These are phyloP conservation scores for Anastrepha ludens DNA, from an alignment of 1,140 invertebrate species.

Conservation along the genomic window DNA sequence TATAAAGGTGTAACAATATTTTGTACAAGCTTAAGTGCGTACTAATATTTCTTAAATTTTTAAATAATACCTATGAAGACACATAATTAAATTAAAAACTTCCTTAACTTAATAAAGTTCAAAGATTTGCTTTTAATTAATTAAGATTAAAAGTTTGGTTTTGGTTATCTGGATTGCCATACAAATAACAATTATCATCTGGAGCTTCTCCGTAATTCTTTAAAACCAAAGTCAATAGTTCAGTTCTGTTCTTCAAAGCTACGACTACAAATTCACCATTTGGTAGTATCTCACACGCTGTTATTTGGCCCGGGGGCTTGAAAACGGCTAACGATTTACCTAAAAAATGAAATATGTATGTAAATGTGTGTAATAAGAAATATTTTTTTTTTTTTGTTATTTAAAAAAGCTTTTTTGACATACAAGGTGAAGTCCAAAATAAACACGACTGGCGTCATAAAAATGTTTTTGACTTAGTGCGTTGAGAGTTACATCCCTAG, in stretches of 20 bases:
- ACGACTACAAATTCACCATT: slow-evolving; percentile 84
- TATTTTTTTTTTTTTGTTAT: too few species aligned
- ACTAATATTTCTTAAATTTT: slow-evolving; percentile 17
- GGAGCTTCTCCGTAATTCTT: slow-evolving; percentile 74
- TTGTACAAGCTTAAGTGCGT: slow-evolving; percentile 50
- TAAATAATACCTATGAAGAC: slow-evolving; percentile 32
- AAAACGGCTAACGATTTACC: slow-evolving; percentile 83
- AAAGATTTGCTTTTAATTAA: slow-evolving; percentile 5
- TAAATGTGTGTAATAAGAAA: background rate
- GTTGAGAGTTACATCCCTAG: too few species aligned
- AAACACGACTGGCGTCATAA: too few species aligned
- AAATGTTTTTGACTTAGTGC: too few species aligned
- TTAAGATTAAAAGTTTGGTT: slow-evolving; percentile 70
- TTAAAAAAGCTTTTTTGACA: too few species aligned
- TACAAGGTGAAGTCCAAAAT: too few species aligned
- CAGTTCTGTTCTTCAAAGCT: slow-evolving; percentile 78
- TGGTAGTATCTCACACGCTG: slow-evolving; percentile 83
- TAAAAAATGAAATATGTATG: slow-evolving; percentile 68
- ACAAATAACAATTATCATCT: slow-evolving; percentile 68
- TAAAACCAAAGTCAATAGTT: slow-evolving; percentile 80
- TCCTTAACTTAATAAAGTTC: background rate
- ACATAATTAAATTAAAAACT: slow-evolving; percentile 1
- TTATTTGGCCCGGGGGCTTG: slow-evolving; percentile 85
- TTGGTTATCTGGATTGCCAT: slow-evolving; percentile 72
- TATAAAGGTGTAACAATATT: slow-evolving; percentile 34